Conservation (phyloP, 2,888 invertebrate species). For the Pachliopta kotzebuea region DNA sequence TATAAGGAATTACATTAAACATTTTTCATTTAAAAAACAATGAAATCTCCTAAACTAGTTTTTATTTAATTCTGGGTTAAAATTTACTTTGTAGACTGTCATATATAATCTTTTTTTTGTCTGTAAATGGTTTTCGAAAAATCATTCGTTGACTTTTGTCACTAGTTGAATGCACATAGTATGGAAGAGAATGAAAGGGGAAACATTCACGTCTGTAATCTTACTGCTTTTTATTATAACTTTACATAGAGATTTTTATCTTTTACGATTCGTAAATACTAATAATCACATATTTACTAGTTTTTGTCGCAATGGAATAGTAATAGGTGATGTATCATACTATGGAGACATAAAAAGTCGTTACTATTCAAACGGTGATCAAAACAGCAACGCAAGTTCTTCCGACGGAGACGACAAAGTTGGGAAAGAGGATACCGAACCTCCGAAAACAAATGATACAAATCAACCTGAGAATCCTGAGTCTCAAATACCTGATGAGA, state of each 20-base stretch:
- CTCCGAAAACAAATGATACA: slow-evolving; percentile 3
- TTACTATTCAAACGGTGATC: slow-evolving; percentile 11
- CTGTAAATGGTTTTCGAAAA: too few relatives aligned
- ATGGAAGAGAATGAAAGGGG: slow-evolving; percentile 2
- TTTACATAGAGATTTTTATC: not conserved
- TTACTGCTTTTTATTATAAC: slow-evolving; percentile 1
- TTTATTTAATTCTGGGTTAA: too few relatives aligned
- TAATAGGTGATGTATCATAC: too few relatives aligned
- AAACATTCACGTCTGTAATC: not conserved
- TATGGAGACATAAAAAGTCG: not conserved
- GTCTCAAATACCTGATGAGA: slow-evolving; percentile 29
- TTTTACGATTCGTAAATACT: not conserved
- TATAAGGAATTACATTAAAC: too few relatives aligned
- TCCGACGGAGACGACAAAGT: slow-evolving; percentile 4
- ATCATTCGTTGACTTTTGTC: too few relatives aligned
- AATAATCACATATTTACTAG: too few relatives aligned
- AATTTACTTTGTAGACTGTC: too few relatives aligned
- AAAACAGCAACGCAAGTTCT: not conserved
- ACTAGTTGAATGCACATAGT: too few relatives aligned
- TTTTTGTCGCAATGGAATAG: too few relatives aligned
- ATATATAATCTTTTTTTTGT: too few relatives aligned
- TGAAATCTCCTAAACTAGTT: too few relatives aligned
- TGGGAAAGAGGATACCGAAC: slow-evolving; percentile 16
- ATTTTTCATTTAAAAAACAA: too few relatives aligned
- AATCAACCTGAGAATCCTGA: slow-evolving; percentile 1